phyloP scores from a whole-genome alignment of 1,140 invertebrate species.

The Danaus melanippus region DNA sequence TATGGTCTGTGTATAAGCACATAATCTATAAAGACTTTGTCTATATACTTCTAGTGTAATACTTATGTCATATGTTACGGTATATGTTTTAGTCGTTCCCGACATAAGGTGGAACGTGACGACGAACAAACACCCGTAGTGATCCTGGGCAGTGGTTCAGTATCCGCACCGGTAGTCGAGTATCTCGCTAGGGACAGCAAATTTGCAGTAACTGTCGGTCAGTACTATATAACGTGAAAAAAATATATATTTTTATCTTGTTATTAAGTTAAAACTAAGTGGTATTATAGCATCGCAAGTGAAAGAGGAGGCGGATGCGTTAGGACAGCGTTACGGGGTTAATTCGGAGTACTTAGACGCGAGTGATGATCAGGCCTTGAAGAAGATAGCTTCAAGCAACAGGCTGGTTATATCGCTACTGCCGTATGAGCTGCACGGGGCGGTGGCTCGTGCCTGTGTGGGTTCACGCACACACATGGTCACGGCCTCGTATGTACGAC shows the following conservation, averaged over 20 bases:
- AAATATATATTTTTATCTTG: not conserved
- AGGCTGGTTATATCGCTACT: slow-evolving; percentile 86
- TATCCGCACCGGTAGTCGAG: slow-evolving; percentile 93
- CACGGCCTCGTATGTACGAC: slow-evolving; percentile 95
- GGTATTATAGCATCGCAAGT: slow-evolving; percentile 81
- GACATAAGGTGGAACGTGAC: slow-evolving; percentile 72
- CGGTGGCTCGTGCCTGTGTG: slow-evolving; percentile 91
- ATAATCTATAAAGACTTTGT: too few relatives aligned
- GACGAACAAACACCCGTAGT: slow-evolving; percentile 78
- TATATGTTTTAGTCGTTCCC: slow-evolving; percentile 52
- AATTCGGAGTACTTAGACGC: slow-evolving; percentile 85
- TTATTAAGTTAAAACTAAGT: not conserved
- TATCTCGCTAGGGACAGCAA: slow-evolving; percentile 90
- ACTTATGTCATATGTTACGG: too few relatives aligned
- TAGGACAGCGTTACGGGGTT: slow-evolving; percentile 86
- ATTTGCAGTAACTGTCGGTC: slow-evolving; percentile 87
- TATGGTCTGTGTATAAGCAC: too few relatives aligned
- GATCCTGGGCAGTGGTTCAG: slow-evolving; percentile 95
- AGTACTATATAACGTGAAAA: slow-evolving; percentile 23
- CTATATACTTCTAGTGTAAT: too few relatives aligned
- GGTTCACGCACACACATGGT: slow-evolving; percentile 91
- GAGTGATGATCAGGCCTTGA: slow-evolving; percentile 77
- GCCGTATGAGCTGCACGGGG: slow-evolving; percentile 92
- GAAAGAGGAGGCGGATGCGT: slow-evolving; percentile 88
- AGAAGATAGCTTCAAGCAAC: slow-evolving; percentile 27